Conservation (phyloP, 2,888 invertebrate species). For the Heliconius ethilla region DNA sequence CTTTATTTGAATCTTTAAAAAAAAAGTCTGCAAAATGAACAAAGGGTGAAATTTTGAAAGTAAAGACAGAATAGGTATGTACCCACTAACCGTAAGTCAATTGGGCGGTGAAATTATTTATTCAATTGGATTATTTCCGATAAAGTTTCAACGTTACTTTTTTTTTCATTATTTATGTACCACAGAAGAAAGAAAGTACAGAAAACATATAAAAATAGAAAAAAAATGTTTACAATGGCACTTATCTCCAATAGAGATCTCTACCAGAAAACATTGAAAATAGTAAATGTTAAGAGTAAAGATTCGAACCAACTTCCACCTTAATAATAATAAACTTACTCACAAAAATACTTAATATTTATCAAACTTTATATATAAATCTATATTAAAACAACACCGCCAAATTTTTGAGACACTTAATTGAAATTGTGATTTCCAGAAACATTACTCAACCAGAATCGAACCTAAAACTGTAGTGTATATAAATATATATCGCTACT, state of each 20-base stretch:
- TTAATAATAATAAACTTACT: too few species aligned
- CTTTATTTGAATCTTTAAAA: not conserved
- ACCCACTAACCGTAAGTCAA: not conserved
- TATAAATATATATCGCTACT: not conserved
- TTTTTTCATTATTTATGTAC: not conserved
- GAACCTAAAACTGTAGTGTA: not conserved
- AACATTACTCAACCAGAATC: not conserved
- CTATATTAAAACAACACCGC: too few species aligned
- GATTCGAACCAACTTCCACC: too few species aligned
- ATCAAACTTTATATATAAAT: too few species aligned
- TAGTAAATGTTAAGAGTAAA: too few species aligned
- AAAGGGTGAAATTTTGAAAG: constrained; percentile 28
- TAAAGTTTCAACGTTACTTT: not conserved
- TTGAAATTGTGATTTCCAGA: too few species aligned
- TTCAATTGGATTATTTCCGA: not conserved
- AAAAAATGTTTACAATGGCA: too few species aligned
- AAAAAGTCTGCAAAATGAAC: constrained; percentile 26
- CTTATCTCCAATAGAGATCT: too few species aligned
- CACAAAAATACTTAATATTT: too few species aligned
- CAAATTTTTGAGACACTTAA: too few species aligned
- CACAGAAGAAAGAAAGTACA: too few species aligned
- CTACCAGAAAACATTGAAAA: too few species aligned
- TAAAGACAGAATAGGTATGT: constrained; percentile 7
- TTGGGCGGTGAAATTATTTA: not conserved
- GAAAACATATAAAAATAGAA: not conserved